Conservation (phyloP, 2,113 vertebrate genomes). For the Eulacestoma nigropectus region DNA sequence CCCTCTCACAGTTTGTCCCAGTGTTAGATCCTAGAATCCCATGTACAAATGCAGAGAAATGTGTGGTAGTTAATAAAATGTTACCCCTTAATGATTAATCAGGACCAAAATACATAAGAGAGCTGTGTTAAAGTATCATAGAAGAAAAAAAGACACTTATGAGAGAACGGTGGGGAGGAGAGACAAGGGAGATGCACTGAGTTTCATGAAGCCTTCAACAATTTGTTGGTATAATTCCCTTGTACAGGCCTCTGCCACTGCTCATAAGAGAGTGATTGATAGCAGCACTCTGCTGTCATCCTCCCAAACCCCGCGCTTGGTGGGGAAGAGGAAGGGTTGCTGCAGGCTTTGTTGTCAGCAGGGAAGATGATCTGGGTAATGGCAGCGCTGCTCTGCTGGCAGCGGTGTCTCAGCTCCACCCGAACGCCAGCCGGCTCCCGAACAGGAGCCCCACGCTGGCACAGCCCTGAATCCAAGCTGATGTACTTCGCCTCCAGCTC, state of each 20-base stretch:
- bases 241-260: not conserved
- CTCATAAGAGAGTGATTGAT: not conserved
- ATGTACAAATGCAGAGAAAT: not conserved
- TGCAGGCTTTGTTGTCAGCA: not conserved
- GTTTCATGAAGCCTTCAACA: not conserved
- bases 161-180: not conserved
- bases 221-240: not conserved
- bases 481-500: not conserved
- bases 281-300: not conserved
- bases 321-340: not conserved
- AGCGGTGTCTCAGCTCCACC: not conserved
- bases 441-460: rapidly evolving
- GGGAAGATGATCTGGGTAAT: not conserved
- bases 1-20: not conserved
- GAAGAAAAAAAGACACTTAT: not conserved
- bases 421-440: rapidly evolving
- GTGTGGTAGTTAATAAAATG: not conserved
- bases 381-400: not conserved
- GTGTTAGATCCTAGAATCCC: not conserved
- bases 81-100: not conserved
- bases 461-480: not conserved
- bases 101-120: not conserved
- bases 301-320: not conserved
- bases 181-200: not conserved
- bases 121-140: not conserved